Percentiles rank a stretch among this genome's conserved stretches.
These are phyloP conservation scores for Eurystomus glaucurus DNA, from an alignment of 2,797 vertebrate genomes.

Conservation along the genomic window DNA sequence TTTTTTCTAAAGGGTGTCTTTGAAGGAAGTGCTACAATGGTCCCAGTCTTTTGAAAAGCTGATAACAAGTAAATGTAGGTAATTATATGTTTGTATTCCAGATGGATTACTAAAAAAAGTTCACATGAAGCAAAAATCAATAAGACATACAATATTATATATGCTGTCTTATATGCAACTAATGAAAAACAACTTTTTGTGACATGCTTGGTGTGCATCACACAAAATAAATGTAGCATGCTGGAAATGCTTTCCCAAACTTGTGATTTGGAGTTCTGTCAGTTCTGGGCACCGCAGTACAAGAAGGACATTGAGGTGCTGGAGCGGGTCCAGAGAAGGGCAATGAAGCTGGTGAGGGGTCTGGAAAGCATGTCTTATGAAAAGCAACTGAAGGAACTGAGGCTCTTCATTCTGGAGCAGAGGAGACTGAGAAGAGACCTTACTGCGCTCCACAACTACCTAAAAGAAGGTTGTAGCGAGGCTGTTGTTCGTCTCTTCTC, in stretches of 20 bases:
- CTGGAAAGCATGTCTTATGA: too few species aligned
- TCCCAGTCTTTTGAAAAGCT: constrained; percentile 89
- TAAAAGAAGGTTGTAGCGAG: too few species aligned
- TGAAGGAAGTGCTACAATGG: constrained; percentile 88
- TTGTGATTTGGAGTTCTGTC: background rate
- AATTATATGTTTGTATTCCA: background rate
- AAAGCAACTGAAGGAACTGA: too few species aligned
- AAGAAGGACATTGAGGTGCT: too few species aligned
- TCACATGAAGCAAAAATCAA: background rate
- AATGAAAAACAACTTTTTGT: background rate
- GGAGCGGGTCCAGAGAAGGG: too few species aligned
- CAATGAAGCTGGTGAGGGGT: too few species aligned
- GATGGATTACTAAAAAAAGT: background rate
- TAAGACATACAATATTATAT: background rate
- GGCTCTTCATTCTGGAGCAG: too few species aligned
- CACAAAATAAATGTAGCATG: background rate
- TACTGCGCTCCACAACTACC: too few species aligned
- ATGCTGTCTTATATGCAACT: background rate
- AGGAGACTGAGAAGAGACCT: too few species aligned
- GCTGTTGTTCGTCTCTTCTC: too few species aligned
- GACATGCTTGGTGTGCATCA: background rate
- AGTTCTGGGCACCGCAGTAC: too few species aligned
- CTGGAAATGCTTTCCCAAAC: background rate
- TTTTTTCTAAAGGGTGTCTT: constrained; percentile 82
- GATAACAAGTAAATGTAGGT: constrained; percentile 90